Evolutionary conservation across 1,140 invertebrate genomes (phyloP), one percentile per base, ranked within the genome.

Genomic region (Trachymyrmex septentrionalis): DNA sequence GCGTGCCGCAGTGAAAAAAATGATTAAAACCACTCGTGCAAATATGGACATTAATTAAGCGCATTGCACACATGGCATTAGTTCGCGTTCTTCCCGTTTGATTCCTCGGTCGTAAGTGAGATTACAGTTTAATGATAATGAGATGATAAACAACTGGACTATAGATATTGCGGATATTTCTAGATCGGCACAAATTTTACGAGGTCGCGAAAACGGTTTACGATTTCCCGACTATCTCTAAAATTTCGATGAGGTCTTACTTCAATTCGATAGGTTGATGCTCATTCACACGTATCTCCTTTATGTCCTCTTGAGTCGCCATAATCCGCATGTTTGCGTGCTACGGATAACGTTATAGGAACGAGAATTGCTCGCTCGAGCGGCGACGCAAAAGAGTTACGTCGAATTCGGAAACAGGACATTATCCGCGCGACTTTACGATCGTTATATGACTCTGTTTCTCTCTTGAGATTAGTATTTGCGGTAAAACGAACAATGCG

Each of bases 391-490:
- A 44, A 12, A 27, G 63, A 50, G 38, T n/a, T 16, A 19, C 38
- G 21, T 64, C 30, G 12, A 44, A 21, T 64, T 38, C 21, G 1
- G 72, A 86, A 44, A 66, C 24, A 24, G 50, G 14, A 24, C 12
- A 44, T 67, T 66, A 53, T 24, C 24, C 16, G 67, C 67, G 64
- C 64, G 34, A 67, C n/a, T 67, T 67, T 67, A 50, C 38, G 64
- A 67, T 44, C 64, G 34, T 67, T 67, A 24, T 44, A 71, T 48
- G 77, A 81, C 57, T 71, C 38, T 21, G 30, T 84, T 55, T 59
- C 72, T 85, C 66, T 50, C 38, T 59, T 24, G 38, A 66, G 87
- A 89, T 89, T 78, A 88, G 66, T 66, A 66, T 88, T 85, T 30
- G 86, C 80, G 27, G n/a, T 12, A 21, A 44, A 48, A 27, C 44